phyloP scores from a whole-genome alignment of 35 echinoderm and acorn worm genomes.

The Heliocidaris tuberculata region DNA sequence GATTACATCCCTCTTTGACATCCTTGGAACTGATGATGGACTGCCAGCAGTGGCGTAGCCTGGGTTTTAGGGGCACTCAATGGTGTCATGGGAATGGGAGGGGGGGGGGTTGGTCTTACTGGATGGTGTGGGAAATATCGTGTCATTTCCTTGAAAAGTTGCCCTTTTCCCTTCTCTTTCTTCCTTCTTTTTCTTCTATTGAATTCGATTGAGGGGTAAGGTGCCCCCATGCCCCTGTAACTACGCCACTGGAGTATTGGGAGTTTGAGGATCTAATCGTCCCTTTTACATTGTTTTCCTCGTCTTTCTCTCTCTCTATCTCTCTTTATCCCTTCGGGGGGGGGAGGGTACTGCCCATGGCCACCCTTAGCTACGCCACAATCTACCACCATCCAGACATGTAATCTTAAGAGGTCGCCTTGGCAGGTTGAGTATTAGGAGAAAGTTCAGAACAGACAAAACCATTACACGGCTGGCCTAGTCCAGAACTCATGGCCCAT shows the following conservation, averaged over 20 bases:
- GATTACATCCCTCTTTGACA: not conserved
- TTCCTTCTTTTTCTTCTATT: no score
- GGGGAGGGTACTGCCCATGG: not conserved
- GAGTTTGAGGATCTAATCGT: no score
- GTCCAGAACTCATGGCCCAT: not conserved
- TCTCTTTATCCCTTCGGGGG: not conserved
- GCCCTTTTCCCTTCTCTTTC: no score
- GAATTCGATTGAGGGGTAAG: no score
- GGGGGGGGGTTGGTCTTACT: not conserved
- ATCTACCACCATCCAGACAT: not conserved
- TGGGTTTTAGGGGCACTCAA: not conserved
- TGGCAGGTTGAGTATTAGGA: not conserved
- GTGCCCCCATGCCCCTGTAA: no score
- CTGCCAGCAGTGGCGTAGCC: not conserved
- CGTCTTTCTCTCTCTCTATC: no score
- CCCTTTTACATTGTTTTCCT: no score
- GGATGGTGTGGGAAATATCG: not conserved
- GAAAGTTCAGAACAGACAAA: constrained; percentile 21
- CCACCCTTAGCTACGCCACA: not conserved
- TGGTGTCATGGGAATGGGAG: not conserved
- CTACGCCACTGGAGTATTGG: no score
- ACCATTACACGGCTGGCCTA: constrained; percentile 10
- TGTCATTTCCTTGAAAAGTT: no score
- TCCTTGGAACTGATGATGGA: not conserved
- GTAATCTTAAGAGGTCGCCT: not conserved